Conservation (phyloP, 2,113 vertebrate species). For the Sorex fumeus region DNA sequence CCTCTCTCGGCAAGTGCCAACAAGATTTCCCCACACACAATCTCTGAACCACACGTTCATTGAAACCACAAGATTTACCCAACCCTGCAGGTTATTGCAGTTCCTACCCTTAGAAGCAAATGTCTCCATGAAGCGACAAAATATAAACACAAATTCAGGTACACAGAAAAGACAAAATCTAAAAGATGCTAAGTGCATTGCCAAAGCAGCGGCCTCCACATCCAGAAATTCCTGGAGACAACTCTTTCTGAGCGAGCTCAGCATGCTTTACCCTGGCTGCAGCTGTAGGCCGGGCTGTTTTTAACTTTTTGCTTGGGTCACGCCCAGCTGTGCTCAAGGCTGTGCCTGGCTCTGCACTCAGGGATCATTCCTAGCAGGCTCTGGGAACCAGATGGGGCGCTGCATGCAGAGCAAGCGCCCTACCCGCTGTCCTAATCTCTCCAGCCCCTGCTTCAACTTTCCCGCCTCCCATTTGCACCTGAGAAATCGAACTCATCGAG, state of each 20-base stretch:
- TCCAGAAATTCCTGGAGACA: not conserved
- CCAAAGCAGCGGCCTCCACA: not conserved
- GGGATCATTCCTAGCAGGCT: no score
- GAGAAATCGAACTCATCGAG: no score
- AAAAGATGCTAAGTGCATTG: not conserved
- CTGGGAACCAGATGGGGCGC: no score
- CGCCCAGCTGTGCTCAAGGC: no score
- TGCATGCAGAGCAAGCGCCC: no score
- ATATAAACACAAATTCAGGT: conserved; percentile 39
- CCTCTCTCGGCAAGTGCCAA: not conserved
- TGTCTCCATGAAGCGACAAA: conserved; percentile 8
- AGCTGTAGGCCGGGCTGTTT: not conserved
- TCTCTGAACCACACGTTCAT: not conserved
- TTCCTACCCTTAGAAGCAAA: not conserved
- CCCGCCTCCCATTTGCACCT: no score
- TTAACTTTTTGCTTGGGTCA: no score
- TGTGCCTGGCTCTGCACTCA: no score
- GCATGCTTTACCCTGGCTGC: not conserved
- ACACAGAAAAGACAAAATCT: conserved; percentile 2
- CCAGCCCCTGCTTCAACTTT: no score
- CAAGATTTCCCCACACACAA: not conserved
- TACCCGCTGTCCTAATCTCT: no score
- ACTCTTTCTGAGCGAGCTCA: not conserved
- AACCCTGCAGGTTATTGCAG: not conserved
- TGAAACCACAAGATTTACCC: conserved; percentile 29